phyloP scores from a whole-genome alignment of 2,888 invertebrate genomes.

The Leptinotarsa rubiginosa region DNA sequence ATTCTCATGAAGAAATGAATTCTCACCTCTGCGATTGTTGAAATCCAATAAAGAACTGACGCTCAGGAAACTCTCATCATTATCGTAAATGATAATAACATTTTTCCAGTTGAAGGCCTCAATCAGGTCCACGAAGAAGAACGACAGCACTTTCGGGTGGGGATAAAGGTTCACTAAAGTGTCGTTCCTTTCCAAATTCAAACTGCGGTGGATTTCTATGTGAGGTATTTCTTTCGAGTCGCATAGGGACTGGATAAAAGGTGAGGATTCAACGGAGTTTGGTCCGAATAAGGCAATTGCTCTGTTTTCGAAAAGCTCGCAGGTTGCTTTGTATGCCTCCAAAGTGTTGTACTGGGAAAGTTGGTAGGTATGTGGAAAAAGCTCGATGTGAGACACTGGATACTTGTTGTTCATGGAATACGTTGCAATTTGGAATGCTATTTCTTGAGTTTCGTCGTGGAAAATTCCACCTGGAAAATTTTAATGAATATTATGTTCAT shows the following conservation, averaged over 20 bases:
- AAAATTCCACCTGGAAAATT: conserved; percentile 16
- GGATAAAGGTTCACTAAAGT: conserved; percentile 88
- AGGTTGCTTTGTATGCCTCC: conserved; percentile 43
- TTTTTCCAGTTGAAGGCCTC: conserved; percentile 81
- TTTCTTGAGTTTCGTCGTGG: conserved; percentile 12
- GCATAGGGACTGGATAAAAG: conserved; percentile 75
- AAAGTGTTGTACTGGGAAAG: conserved; percentile 47
- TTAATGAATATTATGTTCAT: too few species aligned
- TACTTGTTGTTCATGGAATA: conserved; percentile 47
- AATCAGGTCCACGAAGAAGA: conserved; percentile 78
- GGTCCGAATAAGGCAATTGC: conserved; percentile 77
- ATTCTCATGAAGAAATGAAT: neutral
- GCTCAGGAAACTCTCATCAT: conserved; percentile 70
- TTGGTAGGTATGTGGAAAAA: conserved; percentile 42
- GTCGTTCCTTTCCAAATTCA: conserved; percentile 56
- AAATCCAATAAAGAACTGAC: conserved; percentile 67
- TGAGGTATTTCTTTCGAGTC: conserved; percentile 70
- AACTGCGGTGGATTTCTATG: conserved; percentile 74
- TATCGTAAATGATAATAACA: conserved; percentile 86
- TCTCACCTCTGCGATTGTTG: conserved; percentile 50
- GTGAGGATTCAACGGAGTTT: conserved; percentile 68
- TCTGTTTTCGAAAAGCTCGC: conserved; percentile 63
- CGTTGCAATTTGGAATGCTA: conserved; percentile 44
- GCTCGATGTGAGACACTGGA: conserved; percentile 38
- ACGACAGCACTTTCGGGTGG: conserved; percentile 74